These are phyloP conservation scores for Anneissia japonica DNA, from an alignment of 35 echinoderm and acorn worm species.

Conservation along the genomic window DNA sequence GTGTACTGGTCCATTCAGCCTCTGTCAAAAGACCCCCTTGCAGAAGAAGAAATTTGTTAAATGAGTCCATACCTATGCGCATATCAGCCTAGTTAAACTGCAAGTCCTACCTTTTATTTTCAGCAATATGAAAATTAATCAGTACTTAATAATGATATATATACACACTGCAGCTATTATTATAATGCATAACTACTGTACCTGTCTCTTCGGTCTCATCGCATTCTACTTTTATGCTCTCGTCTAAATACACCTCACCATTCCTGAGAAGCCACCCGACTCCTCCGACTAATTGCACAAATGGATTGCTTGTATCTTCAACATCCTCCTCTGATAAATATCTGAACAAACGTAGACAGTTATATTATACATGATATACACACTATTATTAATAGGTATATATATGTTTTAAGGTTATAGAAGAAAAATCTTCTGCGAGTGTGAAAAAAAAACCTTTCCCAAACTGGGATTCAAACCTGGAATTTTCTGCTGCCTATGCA, in stretches of 20 bases:
- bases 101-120: neutral
- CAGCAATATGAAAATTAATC: neutral
- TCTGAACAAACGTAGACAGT: constrained; percentile 21
- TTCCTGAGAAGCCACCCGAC: constrained; percentile 87
- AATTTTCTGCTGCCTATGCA: too few relatives aligned
- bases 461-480: too few relatives aligned
- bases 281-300: constrained; percentile 84
- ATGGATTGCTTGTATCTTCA: constrained; percentile 64
- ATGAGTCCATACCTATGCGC: neutral
- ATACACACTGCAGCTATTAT: neutral
- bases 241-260: constrained; percentile 83
- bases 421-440: too few relatives aligned
- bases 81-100: neutral
- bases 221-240: constrained; percentile 77
- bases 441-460: too few relatives aligned
- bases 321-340: constrained; percentile 87
- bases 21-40: neutral
- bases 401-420: too few relatives aligned
- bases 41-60: neutral
- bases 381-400: too few relatives aligned
- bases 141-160: neutral
- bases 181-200: neutral
- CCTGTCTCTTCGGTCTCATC: constrained; percentile 87
- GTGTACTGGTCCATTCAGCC: neutral
- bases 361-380: neutral